Conservation (phyloP, 2,888 invertebrate species). For the Heliconius hortense region DNA sequence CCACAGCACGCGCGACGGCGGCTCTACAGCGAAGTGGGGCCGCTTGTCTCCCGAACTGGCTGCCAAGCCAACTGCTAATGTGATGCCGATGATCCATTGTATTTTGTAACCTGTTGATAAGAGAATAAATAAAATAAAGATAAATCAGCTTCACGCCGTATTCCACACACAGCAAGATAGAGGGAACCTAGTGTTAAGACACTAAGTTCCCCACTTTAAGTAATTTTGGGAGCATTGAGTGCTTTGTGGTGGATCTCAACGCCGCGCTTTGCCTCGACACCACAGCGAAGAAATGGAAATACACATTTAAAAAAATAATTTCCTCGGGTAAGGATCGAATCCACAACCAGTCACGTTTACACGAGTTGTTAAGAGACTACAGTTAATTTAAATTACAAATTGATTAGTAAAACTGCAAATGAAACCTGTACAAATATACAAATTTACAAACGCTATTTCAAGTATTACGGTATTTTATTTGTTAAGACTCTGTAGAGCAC, state of each 20-base stretch:
- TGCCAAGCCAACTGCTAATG: constrained; percentile 52
- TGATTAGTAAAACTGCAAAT: too few species aligned
- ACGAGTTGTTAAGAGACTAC: neutral
- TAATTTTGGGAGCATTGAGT: too few species aligned
- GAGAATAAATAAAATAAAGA: neutral
- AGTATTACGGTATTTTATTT: neutral
- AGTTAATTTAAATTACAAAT: neutral
- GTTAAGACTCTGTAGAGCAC: neutral
- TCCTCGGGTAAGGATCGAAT: too few species aligned
- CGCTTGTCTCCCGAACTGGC: constrained; percentile 65
- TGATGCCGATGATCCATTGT: constrained; percentile 54
- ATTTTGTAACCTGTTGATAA: constrained; percentile 48
- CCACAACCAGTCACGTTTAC: too few species aligned
- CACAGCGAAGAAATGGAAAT: neutral
- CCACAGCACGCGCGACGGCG: constrained; percentile 72
- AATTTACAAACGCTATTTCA: too few species aligned
- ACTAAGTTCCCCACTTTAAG: too few species aligned
- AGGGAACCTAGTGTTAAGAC: too few species aligned
- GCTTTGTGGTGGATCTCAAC: too few species aligned
- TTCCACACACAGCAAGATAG: too few species aligned
- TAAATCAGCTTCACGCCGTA: too few species aligned
- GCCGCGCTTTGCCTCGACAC: neutral
- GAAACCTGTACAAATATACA: too few species aligned
- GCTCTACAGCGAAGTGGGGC: constrained; percentile 70
- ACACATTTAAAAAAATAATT: neutral